These are phyloP conservation scores for Eumacrocentrus americanus DNA, from an alignment of 2,888 invertebrate genomes.

Conservation along the genomic window DNA sequence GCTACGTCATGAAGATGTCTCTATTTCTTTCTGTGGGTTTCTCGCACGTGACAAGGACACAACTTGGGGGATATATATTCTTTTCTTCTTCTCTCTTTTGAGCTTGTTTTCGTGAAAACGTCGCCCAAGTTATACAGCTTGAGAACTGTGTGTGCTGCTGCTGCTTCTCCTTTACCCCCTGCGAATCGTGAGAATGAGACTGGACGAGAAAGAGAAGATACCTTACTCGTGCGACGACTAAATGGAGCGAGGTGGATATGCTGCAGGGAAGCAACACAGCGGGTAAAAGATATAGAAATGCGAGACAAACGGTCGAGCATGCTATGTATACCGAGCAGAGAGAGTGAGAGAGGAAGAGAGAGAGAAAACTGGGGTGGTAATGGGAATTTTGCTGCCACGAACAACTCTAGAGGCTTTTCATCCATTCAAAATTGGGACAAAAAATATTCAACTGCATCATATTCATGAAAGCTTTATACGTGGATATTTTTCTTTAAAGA, in stretches of 20 bases:
- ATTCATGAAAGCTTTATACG: too few relatives aligned
- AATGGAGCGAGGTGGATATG: conserved; percentile 13
- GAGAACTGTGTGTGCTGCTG: too few relatives aligned
- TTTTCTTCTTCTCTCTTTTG: neutral
- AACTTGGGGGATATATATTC: neutral
- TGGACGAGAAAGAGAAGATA: neutral
- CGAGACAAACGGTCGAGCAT: conserved; percentile 2
- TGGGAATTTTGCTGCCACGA: conserved; percentile 23
- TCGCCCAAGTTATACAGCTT: conserved; percentile 3
- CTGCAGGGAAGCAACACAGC: conserved; percentile 3
- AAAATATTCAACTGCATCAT: neutral
- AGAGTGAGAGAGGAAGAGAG: conserved; percentile 9
- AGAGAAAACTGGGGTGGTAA: conserved; percentile 8
- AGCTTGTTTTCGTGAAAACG: conserved; percentile 1
- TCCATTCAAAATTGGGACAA: conserved; percentile 23
- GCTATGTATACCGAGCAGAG: neutral
- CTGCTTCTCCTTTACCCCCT: conserved; percentile 1
- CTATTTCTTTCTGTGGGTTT: neutral
- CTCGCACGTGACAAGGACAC: neutral
- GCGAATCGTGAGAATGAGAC: conserved; percentile 2
- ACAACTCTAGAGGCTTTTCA: conserved; percentile 10
- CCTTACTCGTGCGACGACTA: conserved; percentile 1
- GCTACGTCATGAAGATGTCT: too few relatives aligned
- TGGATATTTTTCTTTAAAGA: too few relatives aligned
- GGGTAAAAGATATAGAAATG: conserved; percentile 14